These are phyloP conservation scores for Gambelia wislizenii DNA, from an alignment of 2,797 vertebrate genomes.

Conservation along the genomic window DNA sequence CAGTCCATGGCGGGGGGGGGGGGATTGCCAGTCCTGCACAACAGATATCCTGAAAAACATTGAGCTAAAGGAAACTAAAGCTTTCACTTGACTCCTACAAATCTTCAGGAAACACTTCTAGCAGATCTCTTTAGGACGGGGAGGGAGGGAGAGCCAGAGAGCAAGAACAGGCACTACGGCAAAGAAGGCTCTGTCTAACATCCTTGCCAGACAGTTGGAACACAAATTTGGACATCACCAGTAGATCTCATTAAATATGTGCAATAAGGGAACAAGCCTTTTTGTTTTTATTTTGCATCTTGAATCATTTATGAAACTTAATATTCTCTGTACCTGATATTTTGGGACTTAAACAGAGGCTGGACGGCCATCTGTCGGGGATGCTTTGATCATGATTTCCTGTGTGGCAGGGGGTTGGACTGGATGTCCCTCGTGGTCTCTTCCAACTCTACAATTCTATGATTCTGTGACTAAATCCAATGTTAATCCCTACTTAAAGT, in stretches of 20 bases:
- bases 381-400: too few species aligned
- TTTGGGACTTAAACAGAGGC: too few species aligned
- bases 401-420: too few species aligned
- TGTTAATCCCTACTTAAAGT: too few species aligned
- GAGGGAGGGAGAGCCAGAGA: too few species aligned
- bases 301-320: constrained; percentile 26
- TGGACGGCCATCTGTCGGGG: too few species aligned
- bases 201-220: neutral
- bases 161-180: neutral
- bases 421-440: too few species aligned
- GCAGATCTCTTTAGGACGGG: neutral
- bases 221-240: neutral
- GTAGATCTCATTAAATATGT: neutral
- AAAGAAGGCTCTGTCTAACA: neutral
- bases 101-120: neutral
- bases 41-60: too few species aligned
- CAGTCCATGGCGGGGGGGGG: too few species aligned
- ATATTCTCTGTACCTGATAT: neutral
- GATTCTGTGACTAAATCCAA: too few species aligned
- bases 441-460: too few species aligned
- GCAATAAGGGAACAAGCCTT: neutral
- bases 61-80: neutral
- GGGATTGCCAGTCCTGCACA: too few species aligned
- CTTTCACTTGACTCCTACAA: neutral
- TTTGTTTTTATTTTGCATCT: constrained; percentile 37